phyloP scores from a whole-genome alignment of 2,113 vertebrate species.

The Aegotheles bennettii region DNA sequence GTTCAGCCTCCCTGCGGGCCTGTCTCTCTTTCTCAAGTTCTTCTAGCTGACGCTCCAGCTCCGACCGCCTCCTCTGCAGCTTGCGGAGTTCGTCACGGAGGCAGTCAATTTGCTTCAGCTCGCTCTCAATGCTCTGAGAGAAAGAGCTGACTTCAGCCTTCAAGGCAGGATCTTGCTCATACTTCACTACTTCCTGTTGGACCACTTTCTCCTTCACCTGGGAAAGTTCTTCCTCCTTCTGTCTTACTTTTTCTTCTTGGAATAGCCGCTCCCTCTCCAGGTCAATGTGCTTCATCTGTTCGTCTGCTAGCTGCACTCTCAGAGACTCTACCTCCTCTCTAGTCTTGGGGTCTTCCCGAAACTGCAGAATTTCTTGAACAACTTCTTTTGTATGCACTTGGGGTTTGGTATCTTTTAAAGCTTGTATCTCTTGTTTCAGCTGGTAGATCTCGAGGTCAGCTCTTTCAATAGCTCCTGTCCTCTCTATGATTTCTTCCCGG shows the following conservation, averaged over 20 bases:
- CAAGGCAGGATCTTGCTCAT: conserved; percentile 85
- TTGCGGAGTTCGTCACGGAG: conserved; percentile 83
- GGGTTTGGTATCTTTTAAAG: conserved; percentile 88
- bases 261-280: conserved; percentile 80
- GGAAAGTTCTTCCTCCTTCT: conserved; percentile 87
- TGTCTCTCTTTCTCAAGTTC: conserved; percentile 90
- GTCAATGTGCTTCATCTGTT: conserved; percentile 89
- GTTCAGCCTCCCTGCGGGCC: conserved; percentile 85
- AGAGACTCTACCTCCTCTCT: conserved; percentile 87
- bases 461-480: conserved; percentile 86
- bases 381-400: conserved; percentile 93
- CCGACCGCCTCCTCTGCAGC: conserved; percentile 80
- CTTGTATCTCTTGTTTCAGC: conserved; percentile 88
- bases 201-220: conserved; percentile 89
- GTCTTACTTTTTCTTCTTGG: conserved; percentile 84
- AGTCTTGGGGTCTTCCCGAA: conserved; percentile 91
- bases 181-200: conserved; percentile 89
- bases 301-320: conserved; percentile 83
- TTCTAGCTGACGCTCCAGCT: conserved; percentile 89
- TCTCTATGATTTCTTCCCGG: conserved; percentile 91
- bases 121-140: conserved; percentile 80
- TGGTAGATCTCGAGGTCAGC: conserved; percentile 90
- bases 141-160: conserved; percentile 83
- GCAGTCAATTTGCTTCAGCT: conserved; percentile 84
- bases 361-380: conserved; percentile 90